phyloP scores from a whole-genome alignment of 30 jellyfish, hydroid and myxozoan species.

The Sanderia malayensis region DNA sequence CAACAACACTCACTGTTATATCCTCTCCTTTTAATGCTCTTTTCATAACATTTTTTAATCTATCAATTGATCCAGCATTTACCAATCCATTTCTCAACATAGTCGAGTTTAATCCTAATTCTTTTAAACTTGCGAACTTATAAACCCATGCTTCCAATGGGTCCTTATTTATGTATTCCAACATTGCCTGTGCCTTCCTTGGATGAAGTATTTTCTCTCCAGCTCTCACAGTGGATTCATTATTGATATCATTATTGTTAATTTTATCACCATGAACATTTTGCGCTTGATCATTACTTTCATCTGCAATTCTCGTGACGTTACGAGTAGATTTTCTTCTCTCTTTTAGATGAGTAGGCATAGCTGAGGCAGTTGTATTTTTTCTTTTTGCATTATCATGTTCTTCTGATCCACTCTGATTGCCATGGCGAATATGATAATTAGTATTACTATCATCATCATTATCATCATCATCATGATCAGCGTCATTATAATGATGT shows the following conservation, averaged over 20 bases:
- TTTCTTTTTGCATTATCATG: background rate
- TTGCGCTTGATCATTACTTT: too few species aligned
- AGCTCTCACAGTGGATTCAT: too few species aligned
- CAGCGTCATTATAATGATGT: background rate
- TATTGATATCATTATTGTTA: too few species aligned
- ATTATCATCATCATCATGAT: background rate
- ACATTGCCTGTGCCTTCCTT: conserved; percentile 88
- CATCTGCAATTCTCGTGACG: too few species aligned
- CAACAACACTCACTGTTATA: conserved; percentile 84
- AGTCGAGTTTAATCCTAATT: conserved; percentile 83
- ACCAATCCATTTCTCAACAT: conserved; percentile 93
- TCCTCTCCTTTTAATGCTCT: conserved; percentile 91
- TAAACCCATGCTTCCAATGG: conserved; percentile 96
- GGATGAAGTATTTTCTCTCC: conserved; percentile 60
- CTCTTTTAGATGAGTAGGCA: background rate
- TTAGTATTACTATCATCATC: background rate
- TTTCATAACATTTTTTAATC: conserved; percentile 87
- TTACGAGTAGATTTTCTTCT: too few species aligned
- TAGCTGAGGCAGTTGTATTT: background rate
- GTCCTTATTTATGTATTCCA: conserved; percentile 87
- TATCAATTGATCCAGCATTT: conserved; percentile 90
- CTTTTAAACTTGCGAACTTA: conserved; percentile 62
- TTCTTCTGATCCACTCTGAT: background rate
- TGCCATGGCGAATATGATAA: background rate
- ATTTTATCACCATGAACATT: too few species aligned